These are phyloP conservation scores for Omphaloscelis lunosa DNA, from an alignment of 2,888 invertebrate genomes.

Conservation along the genomic window DNA sequence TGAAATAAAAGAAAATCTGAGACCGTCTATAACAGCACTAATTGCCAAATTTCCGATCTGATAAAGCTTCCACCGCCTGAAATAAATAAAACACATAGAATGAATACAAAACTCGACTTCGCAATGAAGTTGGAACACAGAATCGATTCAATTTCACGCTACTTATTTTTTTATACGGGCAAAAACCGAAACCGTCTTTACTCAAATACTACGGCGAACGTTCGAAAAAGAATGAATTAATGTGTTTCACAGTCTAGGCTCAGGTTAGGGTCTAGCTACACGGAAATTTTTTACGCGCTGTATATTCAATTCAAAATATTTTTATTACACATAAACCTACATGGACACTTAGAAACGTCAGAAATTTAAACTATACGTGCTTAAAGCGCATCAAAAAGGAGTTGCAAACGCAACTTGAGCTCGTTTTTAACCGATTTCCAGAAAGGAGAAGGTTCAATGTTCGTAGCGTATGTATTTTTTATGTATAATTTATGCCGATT, in stretches of 20 bases:
- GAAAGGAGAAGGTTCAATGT: no score
- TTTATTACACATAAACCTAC: no score
- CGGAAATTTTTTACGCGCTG: neutral
- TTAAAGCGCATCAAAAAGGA: neutral
- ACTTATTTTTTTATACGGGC: constrained; percentile 31
- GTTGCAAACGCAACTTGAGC: neutral
- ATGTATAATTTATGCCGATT: no score
- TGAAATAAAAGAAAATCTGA: neutral
- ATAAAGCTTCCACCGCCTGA: neutral
- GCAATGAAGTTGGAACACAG: constrained; percentile 24
- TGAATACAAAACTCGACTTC: constrained; percentile 28
- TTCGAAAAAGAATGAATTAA: constrained; percentile 24
- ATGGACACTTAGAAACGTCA: no score
- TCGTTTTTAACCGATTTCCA: neutral
- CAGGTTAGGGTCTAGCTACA: neutral
- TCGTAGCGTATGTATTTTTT: no score
- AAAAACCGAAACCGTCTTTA: constrained; percentile 20
- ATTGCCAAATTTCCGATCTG: neutral
- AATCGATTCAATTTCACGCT: constrained; percentile 56
- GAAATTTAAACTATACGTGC: no score
- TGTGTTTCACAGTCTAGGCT: neutral
- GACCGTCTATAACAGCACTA: neutral
- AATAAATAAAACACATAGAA: constrained; percentile 3
- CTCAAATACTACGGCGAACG: constrained; percentile 24
- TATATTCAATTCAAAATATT: no score